Evolutionary conservation across 1,140 invertebrate species (phyloP), one percentile per base, ranked within the genome.

Genomic region (Antheraea mylitta): DNA sequence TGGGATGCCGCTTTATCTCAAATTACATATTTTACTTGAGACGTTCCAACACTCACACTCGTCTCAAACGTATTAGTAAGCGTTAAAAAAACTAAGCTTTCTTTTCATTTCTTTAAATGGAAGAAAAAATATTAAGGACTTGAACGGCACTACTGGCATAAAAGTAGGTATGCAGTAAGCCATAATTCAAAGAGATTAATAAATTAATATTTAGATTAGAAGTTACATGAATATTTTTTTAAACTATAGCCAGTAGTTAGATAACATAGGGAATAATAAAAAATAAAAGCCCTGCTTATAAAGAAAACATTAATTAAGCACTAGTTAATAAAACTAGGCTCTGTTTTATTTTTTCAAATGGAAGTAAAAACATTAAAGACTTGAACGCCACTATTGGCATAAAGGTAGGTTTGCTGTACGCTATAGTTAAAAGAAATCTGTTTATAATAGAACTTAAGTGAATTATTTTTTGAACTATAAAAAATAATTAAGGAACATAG

Each of bases 11-110:
- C 78, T 90, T 92, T 92, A 92, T 92, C 90, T 91, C 78, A 90
- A 91, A 92, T 92, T 91, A 92, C 86, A 91, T 90, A 91, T 87
- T 89, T 89, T 91, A 91, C 87, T 89, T 88, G 83, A 89, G 81
- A 85, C 81, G 77, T 77, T 86, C 78, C 80, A 76, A 66, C 76
- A 83, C 84, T 53, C 45, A 53, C 16, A 16, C 45, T 16, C 16
- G 45, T 53, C 16, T 13, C 45, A 53, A 66, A 73, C 71, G 61
- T 77, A 79, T 83, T 83, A 83, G 74, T 74, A 76, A 60, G 65
- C 67, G 69, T 69, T 72, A 70, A 71, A 60, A 68, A 67, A 42
- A 69, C 63, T 64, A 53, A 53, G 16, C 45, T 16, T 5, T 53
- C 11, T 53, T 53, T 13, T 53, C 45, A 2, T 42, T 10, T 42